These are phyloP conservation scores for Lethenteron camtschaticum DNA, from an alignment of 2,113 vertebrate species.

Conservation along the genomic window DNA sequence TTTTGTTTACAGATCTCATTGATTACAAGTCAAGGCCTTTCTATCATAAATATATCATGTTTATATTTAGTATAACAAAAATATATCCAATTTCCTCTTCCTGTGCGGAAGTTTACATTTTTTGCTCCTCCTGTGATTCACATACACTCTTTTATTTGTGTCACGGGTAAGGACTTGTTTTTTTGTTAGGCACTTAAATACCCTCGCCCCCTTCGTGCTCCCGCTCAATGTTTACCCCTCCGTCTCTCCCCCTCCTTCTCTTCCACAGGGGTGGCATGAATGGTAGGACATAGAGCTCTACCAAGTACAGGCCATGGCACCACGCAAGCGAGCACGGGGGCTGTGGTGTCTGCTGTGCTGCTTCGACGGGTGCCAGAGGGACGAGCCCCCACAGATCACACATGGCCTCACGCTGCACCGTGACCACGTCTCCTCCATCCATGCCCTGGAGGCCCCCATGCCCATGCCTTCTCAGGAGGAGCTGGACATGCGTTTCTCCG, in stretches of 20 bases:
- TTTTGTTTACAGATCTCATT: too few species aligned
- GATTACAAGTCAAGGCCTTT: too few species aligned
- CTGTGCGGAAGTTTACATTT: background rate
- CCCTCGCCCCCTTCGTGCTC: background rate
- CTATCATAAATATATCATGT: too few species aligned
- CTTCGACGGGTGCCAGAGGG: conserved; percentile 58
- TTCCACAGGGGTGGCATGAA: background rate
- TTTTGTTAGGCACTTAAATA: background rate
- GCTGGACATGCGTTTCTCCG: conserved; percentile 67
- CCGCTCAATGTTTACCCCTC: background rate
- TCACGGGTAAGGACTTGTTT: background rate
- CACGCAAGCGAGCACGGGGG: conserved; percentile 71
- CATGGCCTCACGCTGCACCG: conserved; percentile 22
- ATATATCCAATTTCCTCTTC: background rate
- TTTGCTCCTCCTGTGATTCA: background rate
- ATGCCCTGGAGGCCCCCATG: conserved; percentile 73
- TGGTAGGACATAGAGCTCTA: background rate
- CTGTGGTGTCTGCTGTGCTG: conserved; percentile 80
- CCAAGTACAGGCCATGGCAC: conserved; percentile 40
- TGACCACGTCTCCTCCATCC: conserved; percentile 53
- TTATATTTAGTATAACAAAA: too few species aligned
- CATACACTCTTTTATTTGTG: background rate
- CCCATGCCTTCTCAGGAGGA: conserved; percentile 71
- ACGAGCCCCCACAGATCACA: conserved; percentile 59
- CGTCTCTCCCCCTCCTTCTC: conserved; percentile 1